Evolutionary conservation across 2,113 vertebrate species (phyloP).

Genomic region (Corythaixoides concolor): DNA sequence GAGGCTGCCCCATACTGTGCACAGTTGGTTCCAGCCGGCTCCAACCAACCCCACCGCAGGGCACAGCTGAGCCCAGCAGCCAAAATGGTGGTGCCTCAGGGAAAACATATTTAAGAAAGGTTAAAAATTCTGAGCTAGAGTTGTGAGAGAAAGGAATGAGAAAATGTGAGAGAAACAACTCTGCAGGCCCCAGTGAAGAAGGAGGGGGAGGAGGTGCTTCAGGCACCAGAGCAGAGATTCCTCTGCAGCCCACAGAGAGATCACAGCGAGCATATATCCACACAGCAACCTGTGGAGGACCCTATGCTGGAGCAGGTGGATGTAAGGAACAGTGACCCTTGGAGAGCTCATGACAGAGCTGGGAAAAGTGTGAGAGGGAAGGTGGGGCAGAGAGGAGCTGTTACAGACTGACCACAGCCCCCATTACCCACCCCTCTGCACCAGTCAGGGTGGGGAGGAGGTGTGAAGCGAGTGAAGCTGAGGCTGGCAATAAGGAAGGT

Average conservation of each 20-base stretch:
- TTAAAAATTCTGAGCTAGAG: not conserved
- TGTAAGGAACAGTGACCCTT: not conserved
- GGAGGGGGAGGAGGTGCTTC: not conserved
- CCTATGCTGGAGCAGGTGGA: not conserved
- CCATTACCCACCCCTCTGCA: rapidly evolving
- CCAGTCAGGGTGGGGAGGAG: not conserved
- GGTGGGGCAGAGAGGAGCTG: not conserved
- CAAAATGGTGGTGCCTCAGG: rapidly evolving
- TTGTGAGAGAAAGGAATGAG: not conserved
- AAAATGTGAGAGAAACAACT: not conserved
- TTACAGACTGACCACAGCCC: rapidly evolving
- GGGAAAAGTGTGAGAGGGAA: not conserved
- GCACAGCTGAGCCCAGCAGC: not conserved
- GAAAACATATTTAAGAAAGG: not conserved
- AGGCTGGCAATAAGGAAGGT: not conserved
- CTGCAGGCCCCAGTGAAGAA: not conserved
- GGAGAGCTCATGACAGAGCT: not conserved
- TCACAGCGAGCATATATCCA: not conserved
- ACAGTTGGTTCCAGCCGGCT: not conserved
- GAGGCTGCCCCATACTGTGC: rapidly evolving
- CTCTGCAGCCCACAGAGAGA: rapidly evolving
- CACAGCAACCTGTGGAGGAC: not conserved
- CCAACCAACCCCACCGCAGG: not conserved
- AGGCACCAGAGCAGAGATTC: rapidly evolving
- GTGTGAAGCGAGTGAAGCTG: rapidly evolving